Evolutionary conservation across 2,797 vertebrate genomes (phyloP).

Genomic region (Pseudochromis fuscus): DNA sequence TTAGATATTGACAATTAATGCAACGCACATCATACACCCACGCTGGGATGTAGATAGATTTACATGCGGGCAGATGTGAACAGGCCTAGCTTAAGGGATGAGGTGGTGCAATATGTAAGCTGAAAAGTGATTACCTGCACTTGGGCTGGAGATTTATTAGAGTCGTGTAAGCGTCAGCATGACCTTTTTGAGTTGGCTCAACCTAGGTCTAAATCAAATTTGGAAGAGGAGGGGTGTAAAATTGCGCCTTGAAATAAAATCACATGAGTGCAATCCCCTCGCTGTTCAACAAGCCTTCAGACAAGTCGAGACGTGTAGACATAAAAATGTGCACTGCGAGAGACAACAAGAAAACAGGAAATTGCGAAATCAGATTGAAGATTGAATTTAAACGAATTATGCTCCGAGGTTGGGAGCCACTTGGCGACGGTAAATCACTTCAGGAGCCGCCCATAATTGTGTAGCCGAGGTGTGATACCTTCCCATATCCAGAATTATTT

Average conservation of each 20-base stretch:
- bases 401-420: constrained; percentile 20
- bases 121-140: constrained; percentile 8
- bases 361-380: not conserved
- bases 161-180: constrained; percentile 32
- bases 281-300: constrained; percentile 9
- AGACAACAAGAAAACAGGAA: constrained; percentile 7
- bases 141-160: constrained; percentile 32
- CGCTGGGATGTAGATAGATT: constrained; percentile 6
- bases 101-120: not conserved
- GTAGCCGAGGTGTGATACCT: constrained; percentile 18
- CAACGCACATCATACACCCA: constrained; percentile 3
- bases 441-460: constrained; percentile 41
- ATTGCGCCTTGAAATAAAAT: constrained; percentile 36
- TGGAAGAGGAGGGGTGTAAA: not conserved
- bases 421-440: constrained; percentile 42
- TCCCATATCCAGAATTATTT: constrained; percentile 42
- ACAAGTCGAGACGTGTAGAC: not conserved
- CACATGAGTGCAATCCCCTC: not conserved
- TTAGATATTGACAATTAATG: constrained; percentile 35
- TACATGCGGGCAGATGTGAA: not conserved
- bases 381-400: constrained; percentile 27
- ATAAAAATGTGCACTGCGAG: not conserved
- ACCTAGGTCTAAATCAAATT: constrained; percentile 39
- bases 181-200: constrained; percentile 37
- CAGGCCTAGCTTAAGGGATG: not conserved